These are phyloP conservation scores for Antigone vipio DNA, from an alignment of 2,113 vertebrate genomes.

Conservation along the genomic window DNA sequence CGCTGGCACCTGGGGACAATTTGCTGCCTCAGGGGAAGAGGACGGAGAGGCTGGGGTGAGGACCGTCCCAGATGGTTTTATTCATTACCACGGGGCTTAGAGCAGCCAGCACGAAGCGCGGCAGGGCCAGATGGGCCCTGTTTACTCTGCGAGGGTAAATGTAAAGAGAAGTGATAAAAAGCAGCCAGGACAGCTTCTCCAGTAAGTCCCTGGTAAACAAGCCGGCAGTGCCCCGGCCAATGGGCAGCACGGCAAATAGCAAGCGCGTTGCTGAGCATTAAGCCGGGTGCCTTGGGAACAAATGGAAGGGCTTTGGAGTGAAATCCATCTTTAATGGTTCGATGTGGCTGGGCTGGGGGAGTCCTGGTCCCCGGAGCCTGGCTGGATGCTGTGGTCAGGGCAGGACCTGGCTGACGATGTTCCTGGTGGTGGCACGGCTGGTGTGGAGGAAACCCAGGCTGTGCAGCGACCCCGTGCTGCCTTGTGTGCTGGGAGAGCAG, in stretches of 20 bases:
- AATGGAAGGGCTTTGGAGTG: neutral
- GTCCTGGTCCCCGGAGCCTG: rapidly evolving
- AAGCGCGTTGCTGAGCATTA: neutral
- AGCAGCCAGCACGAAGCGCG: neutral
- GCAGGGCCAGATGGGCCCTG: conserved; percentile 64
- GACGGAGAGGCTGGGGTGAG: neutral
- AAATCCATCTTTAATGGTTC: neutral
- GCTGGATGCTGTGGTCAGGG: neutral
- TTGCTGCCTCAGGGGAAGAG: neutral
- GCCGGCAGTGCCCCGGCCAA: neutral
- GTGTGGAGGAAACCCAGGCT: neutral
- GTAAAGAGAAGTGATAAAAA: conserved; percentile 52
- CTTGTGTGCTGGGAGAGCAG: neutral
- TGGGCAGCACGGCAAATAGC: neutral
- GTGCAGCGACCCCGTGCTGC: neutral
- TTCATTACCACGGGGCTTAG: conserved; percentile 39
- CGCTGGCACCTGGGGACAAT: neutral
- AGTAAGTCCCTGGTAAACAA: conserved; percentile 56
- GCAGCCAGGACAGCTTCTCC: neutral
- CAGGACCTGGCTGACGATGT: neutral
- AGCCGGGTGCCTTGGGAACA: conserved; percentile 17
- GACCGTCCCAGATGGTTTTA: conserved; percentile 13
- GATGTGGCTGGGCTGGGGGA: too few species aligned
- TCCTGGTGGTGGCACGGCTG: rapidly evolving
- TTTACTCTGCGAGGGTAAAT: conserved; percentile 55